Percentiles rank a stretch among this genome's conserved stretches.
phyloP scores from a whole-genome alignment of 2,888 invertebrate species.

The Hecatera dysodea region DNA sequence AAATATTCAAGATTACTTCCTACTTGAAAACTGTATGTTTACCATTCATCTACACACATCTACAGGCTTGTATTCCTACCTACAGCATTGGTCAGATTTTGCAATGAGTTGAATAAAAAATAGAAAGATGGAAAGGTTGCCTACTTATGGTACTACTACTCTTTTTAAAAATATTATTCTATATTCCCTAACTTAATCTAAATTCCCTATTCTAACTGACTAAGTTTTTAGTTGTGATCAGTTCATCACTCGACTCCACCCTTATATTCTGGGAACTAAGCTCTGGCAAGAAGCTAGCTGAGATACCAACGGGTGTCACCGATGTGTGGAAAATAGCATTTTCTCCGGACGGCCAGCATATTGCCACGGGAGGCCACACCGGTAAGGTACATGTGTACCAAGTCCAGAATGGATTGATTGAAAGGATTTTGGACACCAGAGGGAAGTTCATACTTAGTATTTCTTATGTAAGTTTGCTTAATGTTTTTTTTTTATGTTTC shows the following conservation, averaged over 20 bases:
- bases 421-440: constrained; percentile 96
- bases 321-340: constrained; percentile 98
- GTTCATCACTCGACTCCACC: constrained; percentile 97
- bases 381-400: constrained; percentile 97
- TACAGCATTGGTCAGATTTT: no score
- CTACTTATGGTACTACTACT: no score
- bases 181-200: neutral
- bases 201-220: neutral
- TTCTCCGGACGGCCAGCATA: constrained; percentile 96
- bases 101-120: no score
- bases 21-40: no score
- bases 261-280: constrained; percentile 97
- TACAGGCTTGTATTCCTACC: no score
- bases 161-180: no score
- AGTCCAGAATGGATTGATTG: constrained; percentile 95
- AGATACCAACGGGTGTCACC: constrained; percentile 96
- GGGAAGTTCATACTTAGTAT: constrained; percentile 98
- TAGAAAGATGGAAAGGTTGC: no score
- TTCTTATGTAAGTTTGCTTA: constrained; percentile 95
- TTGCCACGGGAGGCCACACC: constrained; percentile 97
- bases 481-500: no score
- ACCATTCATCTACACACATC: no score
- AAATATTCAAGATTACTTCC: no score
- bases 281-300: constrained; percentile 95
- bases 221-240: constrained; percentile 93